A percentile compares a stretch with the other conserved stretches of the same genome.
These are phyloP conservation scores for Deroplatys truncata DNA, from an alignment of 2,888 invertebrate genomes.

Conservation along the genomic window DNA sequence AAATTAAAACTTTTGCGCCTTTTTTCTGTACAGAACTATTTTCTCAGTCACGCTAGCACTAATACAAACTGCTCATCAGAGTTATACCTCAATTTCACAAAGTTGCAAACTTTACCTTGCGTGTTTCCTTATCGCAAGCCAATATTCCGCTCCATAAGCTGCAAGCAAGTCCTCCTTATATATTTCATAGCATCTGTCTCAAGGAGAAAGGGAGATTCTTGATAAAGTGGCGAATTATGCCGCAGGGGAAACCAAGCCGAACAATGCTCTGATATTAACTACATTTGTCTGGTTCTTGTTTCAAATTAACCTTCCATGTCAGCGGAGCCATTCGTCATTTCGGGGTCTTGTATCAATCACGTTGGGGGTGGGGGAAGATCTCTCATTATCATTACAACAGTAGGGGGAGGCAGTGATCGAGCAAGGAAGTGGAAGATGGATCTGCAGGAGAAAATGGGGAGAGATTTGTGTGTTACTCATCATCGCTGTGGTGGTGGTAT, in stretches of 20 bases:
- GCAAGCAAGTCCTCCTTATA: not conserved
- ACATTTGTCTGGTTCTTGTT: conserved; percentile 34
- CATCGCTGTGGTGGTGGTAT: not conserved
- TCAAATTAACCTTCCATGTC: conserved; percentile 33
- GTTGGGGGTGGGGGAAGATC: not conserved
- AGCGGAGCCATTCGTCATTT: conserved; percentile 32
- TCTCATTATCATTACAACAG: conserved; percentile 31
- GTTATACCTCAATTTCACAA: not conserved
- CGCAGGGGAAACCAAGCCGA: conserved; percentile 10
- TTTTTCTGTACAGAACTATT: too few relatives aligned
- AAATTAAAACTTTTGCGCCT: too few relatives aligned
- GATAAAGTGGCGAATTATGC: conserved; percentile 31
- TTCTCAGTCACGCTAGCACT: too few relatives aligned
- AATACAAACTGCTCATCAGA: not conserved
- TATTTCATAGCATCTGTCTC: not conserved
- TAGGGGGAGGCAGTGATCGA: conserved; percentile 21
- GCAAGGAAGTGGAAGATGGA: conserved; percentile 42
- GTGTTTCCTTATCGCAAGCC: not conserved
- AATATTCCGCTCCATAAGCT: not conserved
- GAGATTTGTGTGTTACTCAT: not conserved
- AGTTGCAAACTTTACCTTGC: not conserved
- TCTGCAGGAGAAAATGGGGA: conserved; percentile 32
- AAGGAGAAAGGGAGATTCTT: not conserved
- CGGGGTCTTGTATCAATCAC: conserved; percentile 33
- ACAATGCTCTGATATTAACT: conserved; percentile 32